phyloP scores from a whole-genome alignment of 2,797 vertebrate species.

The Benthosema pterotum region DNA sequence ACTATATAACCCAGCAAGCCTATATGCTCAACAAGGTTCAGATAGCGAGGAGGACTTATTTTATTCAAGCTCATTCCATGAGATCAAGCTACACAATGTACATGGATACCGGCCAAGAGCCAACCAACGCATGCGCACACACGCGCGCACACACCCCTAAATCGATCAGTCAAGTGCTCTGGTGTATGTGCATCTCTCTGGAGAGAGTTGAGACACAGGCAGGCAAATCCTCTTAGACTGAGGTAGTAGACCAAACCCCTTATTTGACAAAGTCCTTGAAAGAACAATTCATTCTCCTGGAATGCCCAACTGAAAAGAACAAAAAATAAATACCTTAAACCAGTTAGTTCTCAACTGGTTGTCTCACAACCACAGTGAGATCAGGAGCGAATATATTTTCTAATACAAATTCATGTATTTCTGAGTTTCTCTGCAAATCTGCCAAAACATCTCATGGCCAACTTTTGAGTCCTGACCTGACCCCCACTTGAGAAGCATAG shows the following conservation, averaged over 20 bases:
- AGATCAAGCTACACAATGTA: conserved; percentile 42
- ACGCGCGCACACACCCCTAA: too few relatives aligned
- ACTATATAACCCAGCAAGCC: conserved; percentile 87
- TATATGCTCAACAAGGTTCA: conserved; percentile 89
- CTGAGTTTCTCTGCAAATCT: too few relatives aligned
- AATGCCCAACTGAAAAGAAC: conserved; percentile 81
- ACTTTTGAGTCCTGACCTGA: too few relatives aligned
- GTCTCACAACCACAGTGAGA: too few relatives aligned
- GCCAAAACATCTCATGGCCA: too few relatives aligned
- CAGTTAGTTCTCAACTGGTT: too few relatives aligned
- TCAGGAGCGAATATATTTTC: too few relatives aligned
- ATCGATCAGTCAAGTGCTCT: conserved; percentile 65
- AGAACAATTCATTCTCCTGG: conserved; percentile 87
- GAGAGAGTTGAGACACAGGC: conserved; percentile 90
- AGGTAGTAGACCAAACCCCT: conserved; percentile 96
- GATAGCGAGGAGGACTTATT: conserved; percentile 82
- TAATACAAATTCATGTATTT: too few relatives aligned
- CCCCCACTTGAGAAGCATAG: too few relatives aligned
- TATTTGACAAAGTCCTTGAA: conserved; percentile 85
- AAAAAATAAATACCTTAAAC: conserved; percentile 74
- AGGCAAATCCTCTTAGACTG: conserved; percentile 91
- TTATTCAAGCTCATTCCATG: conserved; percentile 85
- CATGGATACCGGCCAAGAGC: too few relatives aligned
- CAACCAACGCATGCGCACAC: too few relatives aligned
- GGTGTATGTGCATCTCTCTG: conserved; percentile 85